Evolutionary conservation across 1,140 invertebrate genomes (phyloP), one percentile per base, ranked within the genome.

Genomic region (Philopotamus ludificatus): DNA sequence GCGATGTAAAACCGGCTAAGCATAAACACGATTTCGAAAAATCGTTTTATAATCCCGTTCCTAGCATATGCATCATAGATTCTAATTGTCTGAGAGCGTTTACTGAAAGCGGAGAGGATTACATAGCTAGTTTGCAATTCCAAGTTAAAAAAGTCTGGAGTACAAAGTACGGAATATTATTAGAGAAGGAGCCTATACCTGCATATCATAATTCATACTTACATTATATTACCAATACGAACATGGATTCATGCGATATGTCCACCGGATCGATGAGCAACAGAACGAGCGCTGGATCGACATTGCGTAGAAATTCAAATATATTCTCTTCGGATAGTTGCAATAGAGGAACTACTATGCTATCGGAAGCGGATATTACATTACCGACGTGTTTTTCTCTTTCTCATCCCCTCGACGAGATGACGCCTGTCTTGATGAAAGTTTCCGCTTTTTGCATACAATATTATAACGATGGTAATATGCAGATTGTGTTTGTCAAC

Each of bases 361-460:
- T 69, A 16, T 20, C 49, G 45, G 77, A 79, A 22, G 71, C 74
- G 3, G 78, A 80, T 42, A 74, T 75, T 50, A 73, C 74, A 1
- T 74, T 89, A 70, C 87, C 89, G 0, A 86, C 86, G 1, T 80
- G 92, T 44, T 96, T 92, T 78, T 93, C 92, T 25, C 77, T 96
- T 68, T 82, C 88, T 18, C 92, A 96, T 83, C 93, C 93, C 1
- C 78, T 96, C 25, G 90, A 95, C 79, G 94, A 96, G 79, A 89
- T 95, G 25, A 87, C 88, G 57, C 93, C 93, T 2, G 84, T 95
- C 25, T 79, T 94, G 3, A 84, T 90, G 34, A 91, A 89, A 72
- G 73, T 77, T 1, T 63, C 76, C 0, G 84, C 85, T 71, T 55
- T 45, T 22, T 84, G 84, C 72, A 12, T 61, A 16, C 80, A 83